Percentiles rank a stretch among this genome's conserved stretches.
phyloP scores from a whole-genome alignment of 2,797 vertebrate species.

The Epinephelus coioides region DNA sequence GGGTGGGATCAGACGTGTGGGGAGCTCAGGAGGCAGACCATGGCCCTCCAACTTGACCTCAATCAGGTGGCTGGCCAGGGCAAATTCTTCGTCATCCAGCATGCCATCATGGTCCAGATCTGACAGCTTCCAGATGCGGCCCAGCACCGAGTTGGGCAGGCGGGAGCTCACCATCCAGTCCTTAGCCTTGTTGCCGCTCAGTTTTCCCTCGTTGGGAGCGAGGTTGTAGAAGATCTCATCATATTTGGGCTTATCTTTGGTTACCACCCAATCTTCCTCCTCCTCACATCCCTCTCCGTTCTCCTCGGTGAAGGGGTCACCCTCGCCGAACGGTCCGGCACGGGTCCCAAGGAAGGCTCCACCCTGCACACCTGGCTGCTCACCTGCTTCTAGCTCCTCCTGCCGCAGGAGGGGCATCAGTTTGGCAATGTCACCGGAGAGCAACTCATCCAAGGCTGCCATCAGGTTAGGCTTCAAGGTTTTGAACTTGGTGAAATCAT shows the following conservation, averaged over 20 bases:
- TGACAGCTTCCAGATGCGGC: slow-evolving; percentile 96
- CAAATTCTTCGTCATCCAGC: slow-evolving; percentile 96
- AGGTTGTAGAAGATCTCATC: slow-evolving; percentile 98
- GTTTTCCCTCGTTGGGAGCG: slow-evolving; percentile 92
- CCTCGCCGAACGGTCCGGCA: slow-evolving; percentile 91
- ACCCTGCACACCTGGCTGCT: slow-evolving; percentile 89
- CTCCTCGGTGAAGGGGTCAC: slow-evolving; percentile 84
- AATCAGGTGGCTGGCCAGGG: slow-evolving; percentile 94
- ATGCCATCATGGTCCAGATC: slow-evolving; percentile 95
- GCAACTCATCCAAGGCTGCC: slow-evolving; percentile 89
- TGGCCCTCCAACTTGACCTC: slow-evolving; percentile 95
- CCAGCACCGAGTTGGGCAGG: slow-evolving; percentile 94
- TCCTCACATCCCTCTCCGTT: slow-evolving; percentile 82
- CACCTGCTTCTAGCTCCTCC: slow-evolving; percentile 91
- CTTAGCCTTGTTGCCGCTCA: slow-evolving; percentile 93
- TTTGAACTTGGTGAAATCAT: slow-evolving; percentile 95
- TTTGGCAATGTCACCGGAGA: slow-evolving; percentile 90
- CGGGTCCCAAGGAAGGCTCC: slow-evolving; percentile 92
- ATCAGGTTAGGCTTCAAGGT: slow-evolving; percentile 91
- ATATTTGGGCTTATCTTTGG: slow-evolving; percentile 96
- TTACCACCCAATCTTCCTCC: slow-evolving; percentile 93
- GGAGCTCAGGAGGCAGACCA: slow-evolving; percentile 92
- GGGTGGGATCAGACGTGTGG: slow-evolving; percentile 91
- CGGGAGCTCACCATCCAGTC: slow-evolving; percentile 96
- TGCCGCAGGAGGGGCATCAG: slow-evolving; percentile 94